Evolutionary conservation across 2,797 vertebrate genomes (phyloP).

Genomic region (Chromis chromis): DNA sequence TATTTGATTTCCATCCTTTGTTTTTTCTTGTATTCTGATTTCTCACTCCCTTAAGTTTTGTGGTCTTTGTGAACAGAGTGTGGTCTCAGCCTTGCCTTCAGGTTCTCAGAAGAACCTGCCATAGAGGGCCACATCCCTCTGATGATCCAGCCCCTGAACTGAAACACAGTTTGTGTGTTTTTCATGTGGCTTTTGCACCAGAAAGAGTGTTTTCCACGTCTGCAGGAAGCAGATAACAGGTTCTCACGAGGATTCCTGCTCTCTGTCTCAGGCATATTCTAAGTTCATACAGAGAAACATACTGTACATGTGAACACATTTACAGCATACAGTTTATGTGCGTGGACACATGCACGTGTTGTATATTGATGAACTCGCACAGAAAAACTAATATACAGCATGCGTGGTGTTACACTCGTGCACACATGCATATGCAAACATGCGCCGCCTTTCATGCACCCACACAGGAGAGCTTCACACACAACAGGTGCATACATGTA

Average conservation of each 20-base stretch:
- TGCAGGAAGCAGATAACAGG: slow-evolving; percentile 35
- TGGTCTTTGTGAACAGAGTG: neutral
- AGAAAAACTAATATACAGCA: slow-evolving; percentile 1
- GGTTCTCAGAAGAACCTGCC: too few species aligned
- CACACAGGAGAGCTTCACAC: neutral
- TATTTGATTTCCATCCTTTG: neutral
- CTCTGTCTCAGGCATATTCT: slow-evolving; percentile 9
- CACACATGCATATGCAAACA: neutral
- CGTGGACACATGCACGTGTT: slow-evolving; percentile 1
- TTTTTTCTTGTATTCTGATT: neutral
- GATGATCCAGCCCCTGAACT: too few species aligned
- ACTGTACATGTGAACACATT: neutral
- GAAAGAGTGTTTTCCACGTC: slow-evolving; percentile 21
- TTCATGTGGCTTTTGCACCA: slow-evolving; percentile 3
- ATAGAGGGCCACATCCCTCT: too few species aligned
- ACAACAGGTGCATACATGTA: slow-evolving; percentile 15
- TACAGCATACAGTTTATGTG: neutral
- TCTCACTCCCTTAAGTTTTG: neutral
- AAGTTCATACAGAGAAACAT: neutral
- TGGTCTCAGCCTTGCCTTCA: too few species aligned
- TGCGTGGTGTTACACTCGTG: neutral
- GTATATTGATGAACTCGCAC: slow-evolving; percentile 1
- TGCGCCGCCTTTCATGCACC: neutral
- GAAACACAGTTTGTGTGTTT: neutral
- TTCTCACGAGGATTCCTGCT: slow-evolving; percentile 15